These are phyloP conservation scores for Ditylenchus weischeri DNA, from an alignment of 2,888 invertebrate species.

Conservation along the genomic window DNA sequence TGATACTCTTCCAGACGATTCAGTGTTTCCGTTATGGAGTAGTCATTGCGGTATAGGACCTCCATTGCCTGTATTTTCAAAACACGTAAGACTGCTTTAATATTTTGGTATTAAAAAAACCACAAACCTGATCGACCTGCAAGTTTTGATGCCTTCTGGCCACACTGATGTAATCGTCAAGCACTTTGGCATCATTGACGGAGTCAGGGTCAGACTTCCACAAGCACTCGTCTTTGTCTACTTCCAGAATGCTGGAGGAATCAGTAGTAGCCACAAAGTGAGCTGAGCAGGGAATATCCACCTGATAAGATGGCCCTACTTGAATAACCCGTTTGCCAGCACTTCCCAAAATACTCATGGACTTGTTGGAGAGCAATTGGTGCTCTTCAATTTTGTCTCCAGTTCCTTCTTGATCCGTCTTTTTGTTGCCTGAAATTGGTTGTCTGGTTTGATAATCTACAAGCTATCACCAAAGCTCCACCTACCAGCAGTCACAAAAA, in stretches of 20 bases:
- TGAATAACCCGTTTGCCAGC: neutral
- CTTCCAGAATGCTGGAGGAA: too few species aligned
- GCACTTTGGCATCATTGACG: neutral
- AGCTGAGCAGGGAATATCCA: too few species aligned
- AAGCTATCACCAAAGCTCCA: neutral
- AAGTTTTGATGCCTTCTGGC: constrained; percentile 10
- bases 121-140: neutral
- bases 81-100: neutral
- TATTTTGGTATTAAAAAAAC: neutral
- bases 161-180: neutral
- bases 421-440: too few species aligned
- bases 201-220: neutral
- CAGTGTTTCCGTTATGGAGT: constrained; percentile 1
- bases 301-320: neutral
- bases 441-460: too few species aligned
- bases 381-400: too few species aligned
- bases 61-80: constrained; percentile 1
- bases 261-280: too few species aligned
- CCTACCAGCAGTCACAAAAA: neutral
- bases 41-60: neutral
- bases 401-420: too few species aligned
- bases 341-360: too few species aligned
- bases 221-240: constrained; percentile 1
- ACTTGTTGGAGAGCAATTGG: too few species aligned
- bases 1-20: constrained; percentile 5